Conservation (phyloP, 1,140 invertebrate species). For the Micrasema longulum region DNA sequence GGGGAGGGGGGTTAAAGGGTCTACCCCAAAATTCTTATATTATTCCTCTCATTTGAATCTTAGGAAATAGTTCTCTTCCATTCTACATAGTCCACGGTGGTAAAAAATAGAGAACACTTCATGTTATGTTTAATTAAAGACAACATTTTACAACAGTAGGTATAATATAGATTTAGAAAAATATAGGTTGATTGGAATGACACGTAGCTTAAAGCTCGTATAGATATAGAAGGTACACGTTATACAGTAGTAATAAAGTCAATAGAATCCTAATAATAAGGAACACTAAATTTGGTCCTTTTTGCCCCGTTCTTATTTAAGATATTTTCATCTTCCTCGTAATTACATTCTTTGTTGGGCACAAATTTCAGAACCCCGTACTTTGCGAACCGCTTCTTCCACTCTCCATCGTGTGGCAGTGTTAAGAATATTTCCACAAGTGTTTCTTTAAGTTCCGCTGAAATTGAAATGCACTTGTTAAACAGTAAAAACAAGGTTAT, state of each 20-base stretch:
- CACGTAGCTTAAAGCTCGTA: slow-evolving; percentile 43
- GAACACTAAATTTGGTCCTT: slow-evolving; percentile 66
- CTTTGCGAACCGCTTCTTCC: slow-evolving; percentile 66
- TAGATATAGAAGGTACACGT: slow-evolving; percentile 59
- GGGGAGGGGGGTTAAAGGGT: no score
- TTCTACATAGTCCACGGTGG: no score
- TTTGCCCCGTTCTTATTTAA: slow-evolving; percentile 66
- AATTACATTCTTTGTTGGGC: slow-evolving; percentile 64
- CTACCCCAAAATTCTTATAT: no score
- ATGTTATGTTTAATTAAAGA: background rate
- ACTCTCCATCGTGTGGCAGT: slow-evolving; percentile 61
- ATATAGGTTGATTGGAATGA: background rate
- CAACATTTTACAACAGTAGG: background rate
- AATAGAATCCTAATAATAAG: slow-evolving; percentile 70
- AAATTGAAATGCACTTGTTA: no score
- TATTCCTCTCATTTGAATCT: no score
- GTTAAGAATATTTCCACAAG: slow-evolving; percentile 64
- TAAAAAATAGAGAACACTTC: no score
- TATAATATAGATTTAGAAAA: background rate
- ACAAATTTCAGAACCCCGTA: slow-evolving; percentile 69
- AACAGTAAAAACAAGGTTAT: no score
- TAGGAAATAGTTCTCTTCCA: no score
- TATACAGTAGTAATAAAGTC: slow-evolving; percentile 63
- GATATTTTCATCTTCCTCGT: slow-evolving; percentile 65
- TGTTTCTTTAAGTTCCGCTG: slow-evolving; percentile 65